These are phyloP conservation scores for Eumaeus atala DNA, from an alignment of 1,140 invertebrate genomes.

Conservation along the genomic window DNA sequence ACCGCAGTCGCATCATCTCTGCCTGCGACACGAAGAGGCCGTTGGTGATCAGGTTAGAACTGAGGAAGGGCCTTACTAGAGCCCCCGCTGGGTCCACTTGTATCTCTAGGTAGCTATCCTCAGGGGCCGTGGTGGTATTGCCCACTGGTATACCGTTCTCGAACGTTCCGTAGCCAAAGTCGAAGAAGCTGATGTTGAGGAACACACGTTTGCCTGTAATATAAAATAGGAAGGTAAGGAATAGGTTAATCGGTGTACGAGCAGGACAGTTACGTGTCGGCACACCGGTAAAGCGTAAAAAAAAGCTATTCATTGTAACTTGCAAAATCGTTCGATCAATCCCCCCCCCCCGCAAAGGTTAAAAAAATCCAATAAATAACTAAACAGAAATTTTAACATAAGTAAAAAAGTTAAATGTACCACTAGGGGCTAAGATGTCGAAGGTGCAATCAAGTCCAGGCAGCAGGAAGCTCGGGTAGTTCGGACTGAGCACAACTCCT, in stretches of 20 bases:
- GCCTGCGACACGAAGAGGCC: slow-evolving; percentile 77
- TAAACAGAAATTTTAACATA: too few relatives aligned
- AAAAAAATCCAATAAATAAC: too few relatives aligned
- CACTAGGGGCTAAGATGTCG: slow-evolving; percentile 77
- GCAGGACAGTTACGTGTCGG: too few relatives aligned
- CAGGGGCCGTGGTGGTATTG: slow-evolving; percentile 35
- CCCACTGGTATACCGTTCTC: slow-evolving; percentile 49
- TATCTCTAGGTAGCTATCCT: slow-evolving; percentile 74
- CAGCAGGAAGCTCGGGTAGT: slow-evolving; percentile 81
- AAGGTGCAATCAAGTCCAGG: slow-evolving; percentile 80
- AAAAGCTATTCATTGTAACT: too few relatives aligned
- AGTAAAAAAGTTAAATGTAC: slow-evolving; percentile 43
- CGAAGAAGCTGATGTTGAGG: slow-evolving; percentile 78
- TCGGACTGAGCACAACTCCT: slow-evolving; percentile 76
- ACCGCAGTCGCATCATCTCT: slow-evolving; percentile 74
- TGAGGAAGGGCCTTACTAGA: slow-evolving; percentile 72
- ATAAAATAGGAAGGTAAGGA: slow-evolving; percentile 23
- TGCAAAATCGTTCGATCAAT: too few relatives aligned
- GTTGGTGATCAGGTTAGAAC: slow-evolving; percentile 70
- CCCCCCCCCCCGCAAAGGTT: too few relatives aligned
- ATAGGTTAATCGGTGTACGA: too few relatives aligned
- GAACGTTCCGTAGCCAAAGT: slow-evolving; percentile 68
- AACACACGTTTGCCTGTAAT: slow-evolving; percentile 76
- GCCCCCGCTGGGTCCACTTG: slow-evolving; percentile 67
- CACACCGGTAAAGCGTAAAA: too few relatives aligned